Evolutionary conservation across 2,113 vertebrate species (phyloP).

Genomic region (Chlorocebus sabaeus): DNA sequence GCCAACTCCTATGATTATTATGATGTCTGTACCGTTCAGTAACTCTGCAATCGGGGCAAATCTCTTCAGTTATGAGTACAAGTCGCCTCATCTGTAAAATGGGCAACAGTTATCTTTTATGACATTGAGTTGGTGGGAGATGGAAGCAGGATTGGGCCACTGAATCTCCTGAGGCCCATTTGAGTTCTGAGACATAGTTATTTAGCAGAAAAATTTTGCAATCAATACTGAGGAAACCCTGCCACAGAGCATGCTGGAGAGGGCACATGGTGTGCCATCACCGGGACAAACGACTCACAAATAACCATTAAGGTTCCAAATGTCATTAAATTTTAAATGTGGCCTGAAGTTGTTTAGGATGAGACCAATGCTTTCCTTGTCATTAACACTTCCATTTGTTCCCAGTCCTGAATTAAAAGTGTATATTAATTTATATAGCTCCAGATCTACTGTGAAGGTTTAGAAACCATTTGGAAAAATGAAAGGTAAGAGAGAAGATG

Average conservation of each 20-base stretch:
- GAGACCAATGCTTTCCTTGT: background rate
- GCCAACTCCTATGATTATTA: background rate
- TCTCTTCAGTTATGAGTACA: background rate
- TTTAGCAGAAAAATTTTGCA: background rate
- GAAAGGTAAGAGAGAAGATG: background rate
- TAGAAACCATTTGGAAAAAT: background rate
- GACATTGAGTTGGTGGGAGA: background rate
- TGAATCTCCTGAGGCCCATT: background rate
- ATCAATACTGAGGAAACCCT: background rate
- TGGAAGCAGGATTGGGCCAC: background rate
- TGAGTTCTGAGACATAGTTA: background rate
- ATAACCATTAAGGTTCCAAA: background rate
- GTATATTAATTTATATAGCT: background rate
- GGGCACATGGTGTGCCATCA: rapidly evolving
- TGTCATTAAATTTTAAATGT: background rate
- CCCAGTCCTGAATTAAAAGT: background rate
- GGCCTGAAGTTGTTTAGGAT: background rate
- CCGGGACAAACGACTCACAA: background rate
- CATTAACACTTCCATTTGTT: background rate
- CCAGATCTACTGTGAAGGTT: background rate
- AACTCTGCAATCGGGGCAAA: background rate
- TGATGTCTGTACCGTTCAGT: background rate
- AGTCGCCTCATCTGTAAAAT: background rate
- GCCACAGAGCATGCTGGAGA: background rate
- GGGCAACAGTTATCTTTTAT: background rate